Evolutionary conservation across 2,113 vertebrate genomes (phyloP).

Genomic region (Periophthalmodon schlosseri): DNA sequence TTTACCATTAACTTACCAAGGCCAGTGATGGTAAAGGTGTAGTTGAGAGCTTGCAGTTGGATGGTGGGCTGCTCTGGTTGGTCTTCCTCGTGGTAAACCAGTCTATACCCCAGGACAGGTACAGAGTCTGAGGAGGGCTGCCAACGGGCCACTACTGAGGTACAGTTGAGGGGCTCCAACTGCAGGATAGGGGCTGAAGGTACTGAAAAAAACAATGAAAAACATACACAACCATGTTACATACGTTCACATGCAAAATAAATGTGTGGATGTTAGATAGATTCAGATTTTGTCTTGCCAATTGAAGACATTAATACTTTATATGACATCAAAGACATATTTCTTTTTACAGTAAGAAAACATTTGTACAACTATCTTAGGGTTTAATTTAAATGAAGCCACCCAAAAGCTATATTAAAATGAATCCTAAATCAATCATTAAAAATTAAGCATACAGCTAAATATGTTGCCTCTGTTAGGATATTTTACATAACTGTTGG

Average conservation of each 20-base stretch:
- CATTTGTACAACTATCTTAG: too few species aligned
- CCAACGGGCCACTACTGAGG: conserved; percentile 90
- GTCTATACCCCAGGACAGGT: conserved; percentile 85
- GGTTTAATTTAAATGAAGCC: too few species aligned
- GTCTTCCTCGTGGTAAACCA: conserved; percentile 91
- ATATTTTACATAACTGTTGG: too few species aligned
- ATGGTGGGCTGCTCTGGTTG: conserved; percentile 86
- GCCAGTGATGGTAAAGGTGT: conserved; percentile 84
- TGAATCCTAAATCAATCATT: too few species aligned
- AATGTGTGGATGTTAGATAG: background rate
- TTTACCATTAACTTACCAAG: conserved; percentile 82
- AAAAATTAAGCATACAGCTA: too few species aligned
- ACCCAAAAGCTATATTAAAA: too few species aligned
- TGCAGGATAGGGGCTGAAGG: conserved; percentile 89
- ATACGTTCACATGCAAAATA: conserved; percentile 4
- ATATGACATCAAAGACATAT: too few species aligned
- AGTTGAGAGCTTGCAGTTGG: conserved; percentile 76
- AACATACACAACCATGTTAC: conserved; percentile 17
- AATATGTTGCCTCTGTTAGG: too few species aligned
- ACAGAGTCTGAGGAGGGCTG: conserved; percentile 79
- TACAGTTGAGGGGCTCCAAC: conserved; percentile 93
- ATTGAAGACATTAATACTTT: too few species aligned
- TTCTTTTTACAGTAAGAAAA: too few species aligned
- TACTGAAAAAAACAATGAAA: conserved; percentile 69
- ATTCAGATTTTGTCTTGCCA: background rate